Evolutionary conservation across 2,888 invertebrate species (phyloP).

Genomic region (Leucoma salicis): DNA sequence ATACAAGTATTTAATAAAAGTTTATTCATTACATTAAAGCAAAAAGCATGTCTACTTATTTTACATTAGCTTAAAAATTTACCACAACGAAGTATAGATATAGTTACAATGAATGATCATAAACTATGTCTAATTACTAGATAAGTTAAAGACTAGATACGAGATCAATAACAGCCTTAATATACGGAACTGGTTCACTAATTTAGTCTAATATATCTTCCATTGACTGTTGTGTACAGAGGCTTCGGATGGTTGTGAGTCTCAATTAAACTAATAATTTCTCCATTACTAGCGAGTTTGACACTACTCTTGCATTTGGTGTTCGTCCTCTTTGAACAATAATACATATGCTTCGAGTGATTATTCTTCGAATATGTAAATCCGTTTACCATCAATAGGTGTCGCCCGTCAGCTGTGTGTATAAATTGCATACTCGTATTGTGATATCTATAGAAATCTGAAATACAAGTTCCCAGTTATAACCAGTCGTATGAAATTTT

Average conservation of each 20-base stretch:
- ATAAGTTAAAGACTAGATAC: too few species aligned
- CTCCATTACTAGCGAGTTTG: background rate
- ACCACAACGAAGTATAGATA: too few species aligned
- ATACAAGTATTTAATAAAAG: too few species aligned
- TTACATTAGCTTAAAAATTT: too few species aligned
- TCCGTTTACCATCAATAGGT: conserved; percentile 18
- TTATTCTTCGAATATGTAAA: conserved; percentile 20
- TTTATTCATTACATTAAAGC: too few species aligned
- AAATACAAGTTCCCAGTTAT: too few species aligned
- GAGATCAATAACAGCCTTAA: too few species aligned
- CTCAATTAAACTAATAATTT: background rate
- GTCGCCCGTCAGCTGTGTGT: conserved; percentile 5
- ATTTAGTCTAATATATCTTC: background rate
- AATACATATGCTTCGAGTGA: conserved; percentile 21
- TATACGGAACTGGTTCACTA: too few species aligned
- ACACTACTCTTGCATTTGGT: conserved; percentile 6
- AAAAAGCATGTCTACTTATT: too few species aligned
- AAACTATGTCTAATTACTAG: too few species aligned
- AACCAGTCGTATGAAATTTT: too few species aligned
- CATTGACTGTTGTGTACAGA: background rate
- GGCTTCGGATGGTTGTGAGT: conserved; percentile 8
- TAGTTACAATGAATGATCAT: too few species aligned
- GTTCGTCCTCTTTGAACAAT: conserved; percentile 28
- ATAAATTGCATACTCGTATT: conserved; percentile 7
- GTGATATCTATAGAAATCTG: background rate